Percentiles rank a stretch among this genome's conserved stretches.
Evolutionary conservation across 1,140 invertebrate genomes (phyloP).

Genomic region (Zaprionus nigranus): DNA sequence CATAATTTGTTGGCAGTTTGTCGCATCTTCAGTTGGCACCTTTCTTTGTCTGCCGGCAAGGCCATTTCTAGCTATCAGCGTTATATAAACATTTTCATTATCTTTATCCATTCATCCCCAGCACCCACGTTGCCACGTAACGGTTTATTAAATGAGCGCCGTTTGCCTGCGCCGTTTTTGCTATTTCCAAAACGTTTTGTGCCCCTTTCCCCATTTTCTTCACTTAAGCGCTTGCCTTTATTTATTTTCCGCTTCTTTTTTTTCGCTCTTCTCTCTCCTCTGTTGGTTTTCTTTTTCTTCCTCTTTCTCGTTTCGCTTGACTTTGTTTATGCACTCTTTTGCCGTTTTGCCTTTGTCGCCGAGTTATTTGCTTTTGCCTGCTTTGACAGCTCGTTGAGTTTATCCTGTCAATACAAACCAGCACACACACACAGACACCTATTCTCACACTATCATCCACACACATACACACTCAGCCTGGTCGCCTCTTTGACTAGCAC

Average conservation of each 20-base stretch:
- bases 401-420: conserved; percentile 72
- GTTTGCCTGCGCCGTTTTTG: conserved; percentile 18
- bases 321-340: conserved; percentile 54
- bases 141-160: conserved; percentile 63
- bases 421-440: conserved; percentile 10
- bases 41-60: neutral
- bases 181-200: conserved; percentile 51
- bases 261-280: conserved; percentile 6
- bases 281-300: neutral
- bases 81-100: conserved; percentile 58
- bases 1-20: conserved; percentile 60
- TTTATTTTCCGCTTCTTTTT: conserved; percentile 52
- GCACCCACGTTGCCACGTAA: conserved; percentile 55
- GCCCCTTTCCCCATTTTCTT: conserved; percentile 9
- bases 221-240: conserved; percentile 22
- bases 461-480: conserved; percentile 12
- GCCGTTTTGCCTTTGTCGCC: conserved; percentile 61
- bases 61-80: conserved; percentile 7
- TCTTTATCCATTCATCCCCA: conserved; percentile 23
- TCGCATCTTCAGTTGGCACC: conserved; percentile 6
- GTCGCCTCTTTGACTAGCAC: conserved; percentile 33
- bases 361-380: conserved; percentile 65
- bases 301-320: conserved; percentile 12
- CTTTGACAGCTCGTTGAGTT: conserved; percentile 75
- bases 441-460: conserved; percentile 16